phyloP scores from a whole-genome alignment of 2,797 vertebrate genomes.

The Centropyge bicolor region DNA sequence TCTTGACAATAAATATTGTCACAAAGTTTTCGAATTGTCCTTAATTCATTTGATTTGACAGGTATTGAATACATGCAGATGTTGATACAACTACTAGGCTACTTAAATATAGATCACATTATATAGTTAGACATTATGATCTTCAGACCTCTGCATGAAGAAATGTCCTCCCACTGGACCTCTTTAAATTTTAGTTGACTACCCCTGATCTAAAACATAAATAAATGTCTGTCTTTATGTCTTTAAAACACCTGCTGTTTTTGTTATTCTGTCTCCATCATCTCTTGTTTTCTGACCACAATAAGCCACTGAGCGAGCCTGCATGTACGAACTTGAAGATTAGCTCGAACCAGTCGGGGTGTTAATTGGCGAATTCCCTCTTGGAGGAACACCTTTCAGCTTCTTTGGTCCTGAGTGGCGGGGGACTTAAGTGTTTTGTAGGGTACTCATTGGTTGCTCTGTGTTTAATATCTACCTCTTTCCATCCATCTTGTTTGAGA shows the following conservation, averaged over 20 bases:
- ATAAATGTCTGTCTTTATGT: background rate
- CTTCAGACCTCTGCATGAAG: too few species aligned
- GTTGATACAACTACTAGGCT: too few species aligned
- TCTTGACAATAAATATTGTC: too few species aligned
- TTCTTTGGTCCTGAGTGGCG: conserved; percentile 18
- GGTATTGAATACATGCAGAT: too few species aligned
- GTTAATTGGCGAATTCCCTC: conserved; percentile 73
- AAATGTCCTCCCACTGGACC: too few species aligned
- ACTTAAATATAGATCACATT: too few species aligned
- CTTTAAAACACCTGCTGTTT: conserved; percentile 9
- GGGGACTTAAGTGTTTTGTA: conserved; percentile 7
- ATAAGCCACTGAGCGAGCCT: conserved; percentile 26
- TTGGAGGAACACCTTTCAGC: conserved; percentile 51
- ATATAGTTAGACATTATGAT: too few species aligned
- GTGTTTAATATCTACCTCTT: conserved; percentile 8
- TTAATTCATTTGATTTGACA: too few species aligned
- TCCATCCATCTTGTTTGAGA: conserved; percentile 52
- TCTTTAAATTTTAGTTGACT: too few species aligned
- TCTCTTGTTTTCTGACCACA: background rate
- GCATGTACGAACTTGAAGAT: conserved; percentile 58
- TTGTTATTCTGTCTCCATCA: conserved; percentile 15
- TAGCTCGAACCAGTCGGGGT: conserved; percentile 38
- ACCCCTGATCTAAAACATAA: too few species aligned
- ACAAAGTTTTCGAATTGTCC: too few species aligned
- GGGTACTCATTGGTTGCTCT: background rate